Base-by-base conservation (phyloP, 2,888 invertebrate species). In the Julus scanicus region DNA sequence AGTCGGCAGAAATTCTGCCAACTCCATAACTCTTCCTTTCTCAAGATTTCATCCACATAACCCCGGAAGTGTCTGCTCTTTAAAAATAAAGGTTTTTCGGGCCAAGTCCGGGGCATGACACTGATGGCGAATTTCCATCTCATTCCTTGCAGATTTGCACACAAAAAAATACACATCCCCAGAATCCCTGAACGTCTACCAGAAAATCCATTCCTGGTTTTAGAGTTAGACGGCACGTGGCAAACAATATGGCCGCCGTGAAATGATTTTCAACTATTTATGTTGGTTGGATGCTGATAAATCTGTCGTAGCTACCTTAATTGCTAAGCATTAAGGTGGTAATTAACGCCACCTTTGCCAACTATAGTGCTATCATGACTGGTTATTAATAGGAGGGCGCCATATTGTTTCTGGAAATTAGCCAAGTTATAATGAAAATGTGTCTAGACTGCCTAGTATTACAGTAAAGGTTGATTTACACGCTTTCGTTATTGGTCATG, bases 31-130 rank as follows among this genome's bases (percentile, higher is more conserved):
- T 63, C 8, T 44, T 44, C 44, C 44, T 8, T 53, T n/a, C 17
- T 53, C 53, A n/a, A 63, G 57, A 63, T 63, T 2, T 63, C 57
- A 63, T 63, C 57, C 17, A 3, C 57, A n/a, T 63, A 63, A 63
- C 57, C 57, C 57, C 57, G 57, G 57, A 63, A 63, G 57, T 63
- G 57, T 63, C 57, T 63, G 57, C n/a, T 63, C 57, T 63, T 63
- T n/a, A 6, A 63, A 63, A 63, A 63, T 63, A 63, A 63, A 63
- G 57, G 57, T 63, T 63, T 63, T 44, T 8, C 44, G 44, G 44
- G 44, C 44, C 44, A 44, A 44, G 44, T 44, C 15, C 57, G 57
- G 57, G 57, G 57, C 57, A 63, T 63, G 57, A 63, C 11, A 53
- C 53, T 15, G 53, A 53, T 53, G 53, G 53, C 53, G 53, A 15